Percentiles rank a stretch among this genome's conserved stretches.
phyloP scores from a whole-genome alignment of 2,113 vertebrate genomes.

The Cyprinodon brontotheroides region DNA sequence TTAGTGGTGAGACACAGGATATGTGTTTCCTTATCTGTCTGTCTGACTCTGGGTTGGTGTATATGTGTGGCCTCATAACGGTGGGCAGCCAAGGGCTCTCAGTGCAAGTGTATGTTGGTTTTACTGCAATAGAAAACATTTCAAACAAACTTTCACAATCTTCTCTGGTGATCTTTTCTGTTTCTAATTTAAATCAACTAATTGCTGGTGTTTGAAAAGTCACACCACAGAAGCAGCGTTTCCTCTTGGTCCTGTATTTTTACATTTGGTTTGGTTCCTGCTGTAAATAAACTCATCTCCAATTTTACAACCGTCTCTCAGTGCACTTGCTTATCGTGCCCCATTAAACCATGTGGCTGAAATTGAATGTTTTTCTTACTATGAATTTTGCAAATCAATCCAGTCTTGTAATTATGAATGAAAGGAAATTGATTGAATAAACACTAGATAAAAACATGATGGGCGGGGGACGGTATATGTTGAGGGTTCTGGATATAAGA shows the following conservation, averaged over 20 bases:
- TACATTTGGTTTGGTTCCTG: background rate
- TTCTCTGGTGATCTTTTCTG: background rate
- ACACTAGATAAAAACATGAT: no score
- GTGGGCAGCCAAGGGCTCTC: constrained; percentile 31
- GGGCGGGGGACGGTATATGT: no score
- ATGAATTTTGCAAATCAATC: background rate
- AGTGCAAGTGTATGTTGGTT: background rate
- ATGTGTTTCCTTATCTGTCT: constrained; percentile 73
- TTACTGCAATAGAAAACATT: background rate
- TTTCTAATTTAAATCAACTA: background rate
- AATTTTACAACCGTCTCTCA: background rate
- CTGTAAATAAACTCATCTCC: background rate
- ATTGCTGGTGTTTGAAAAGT: background rate
- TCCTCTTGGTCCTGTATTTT: background rate
- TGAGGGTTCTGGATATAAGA: no score
- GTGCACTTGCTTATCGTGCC: no score
- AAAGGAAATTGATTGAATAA: background rate
- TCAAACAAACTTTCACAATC: background rate
- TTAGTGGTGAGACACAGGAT: constrained; percentile 72
- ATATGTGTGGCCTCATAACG: constrained; percentile 39
- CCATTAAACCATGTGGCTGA: background rate
- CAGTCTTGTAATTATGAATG: background rate
- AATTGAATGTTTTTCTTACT: background rate
- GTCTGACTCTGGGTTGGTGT: constrained; percentile 65
- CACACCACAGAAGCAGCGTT: background rate